Base-by-base conservation (phyloP, 2,888 invertebrate species). In the Dasysyrphus tricinctus region DNA sequence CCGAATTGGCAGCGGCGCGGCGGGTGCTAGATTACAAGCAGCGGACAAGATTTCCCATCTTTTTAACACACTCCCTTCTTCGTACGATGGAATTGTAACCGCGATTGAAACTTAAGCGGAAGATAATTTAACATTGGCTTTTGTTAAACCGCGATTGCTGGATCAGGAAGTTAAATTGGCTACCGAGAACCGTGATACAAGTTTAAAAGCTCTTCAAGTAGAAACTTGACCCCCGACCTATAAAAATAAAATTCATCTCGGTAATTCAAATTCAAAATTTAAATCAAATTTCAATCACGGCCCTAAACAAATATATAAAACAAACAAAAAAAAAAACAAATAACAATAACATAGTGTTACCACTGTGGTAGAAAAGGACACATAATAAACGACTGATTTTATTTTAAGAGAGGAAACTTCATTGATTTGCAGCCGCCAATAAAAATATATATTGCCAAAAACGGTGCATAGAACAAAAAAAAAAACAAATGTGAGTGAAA, bases 61-160 rank as follows among this genome's bases (percentile, higher is more conserved):
- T 9, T 85, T 91, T 5, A 42, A 91, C 0, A 91, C 90, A 14
- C 77, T 92, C 39, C 91, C 91, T 7, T 9, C 88, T 12, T 72
- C 86, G n/a, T 91, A 91, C 85, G 90, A 91, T 79, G 90, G 90
- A 3, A 89, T 91, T 1, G 88, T 91, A 16, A 91, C 91, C 6
- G 91, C 91, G 0, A 88, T 92, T 0, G 91, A 91, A 88, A 91
- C 91, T 0, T 81, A 92, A 44, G 81, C 89, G 0, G 90, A 91
- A 76, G 90, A 90, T 12, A 70, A 80, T 77, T 80, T 91, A 69
- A 91, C 89, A 0, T 78, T 91, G 12, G 89, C 88, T 11, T 91
- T 91, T 85, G 91, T 91, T 4, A 91, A 91, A 88, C 90, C 88
- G 5, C 80, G 88, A 83, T 74, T 90, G 14, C 75, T 89, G 11